phyloP scores from a whole-genome alignment of 2,888 invertebrate species.

The Plagodis dolabraria region DNA sequence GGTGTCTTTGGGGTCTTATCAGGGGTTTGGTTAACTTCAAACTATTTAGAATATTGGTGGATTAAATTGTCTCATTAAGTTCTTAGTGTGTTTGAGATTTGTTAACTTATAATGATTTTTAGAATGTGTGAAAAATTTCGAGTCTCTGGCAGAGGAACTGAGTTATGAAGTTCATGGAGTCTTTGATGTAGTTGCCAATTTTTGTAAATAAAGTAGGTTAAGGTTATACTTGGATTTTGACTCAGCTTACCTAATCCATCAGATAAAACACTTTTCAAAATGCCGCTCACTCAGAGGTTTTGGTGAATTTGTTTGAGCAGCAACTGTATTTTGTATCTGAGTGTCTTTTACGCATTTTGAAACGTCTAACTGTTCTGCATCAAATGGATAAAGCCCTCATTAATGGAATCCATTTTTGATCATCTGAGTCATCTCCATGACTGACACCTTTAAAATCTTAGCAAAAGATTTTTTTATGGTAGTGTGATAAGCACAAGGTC shows the following conservation, averaged over 20 bases:
- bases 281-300: conserved; percentile 8
- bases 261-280: conserved; percentile 14
- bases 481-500: too few relatives aligned
- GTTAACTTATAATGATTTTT: too few relatives aligned
- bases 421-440: conserved; percentile 15
- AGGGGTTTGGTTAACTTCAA: conserved; percentile 19
- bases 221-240: conserved; percentile 12
- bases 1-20: conserved; percentile 17
- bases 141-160: conserved; percentile 16
- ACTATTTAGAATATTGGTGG: too few relatives aligned
- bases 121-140: too few relatives aligned
- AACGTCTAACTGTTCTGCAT: conserved; percentile 35
- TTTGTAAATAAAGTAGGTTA: conserved; percentile 15
- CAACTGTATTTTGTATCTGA: conserved; percentile 25
- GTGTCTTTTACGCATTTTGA: conserved; percentile 35
- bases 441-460: conserved; percentile 27
- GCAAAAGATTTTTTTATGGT: conserved; percentile 42
- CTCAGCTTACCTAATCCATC: conserved; percentile 10
- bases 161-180: conserved; percentile 11
- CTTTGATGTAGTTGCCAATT: conserved; percentile 9
- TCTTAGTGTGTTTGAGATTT: too few relatives aligned
- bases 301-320: too few relatives aligned
- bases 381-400: conserved; percentile 40
- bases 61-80: too few relatives aligned
- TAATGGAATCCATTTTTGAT: conserved; percentile 37